Base-by-base conservation (phyloP, 2,797 vertebrate species). In the Apogon talboti region DNA sequence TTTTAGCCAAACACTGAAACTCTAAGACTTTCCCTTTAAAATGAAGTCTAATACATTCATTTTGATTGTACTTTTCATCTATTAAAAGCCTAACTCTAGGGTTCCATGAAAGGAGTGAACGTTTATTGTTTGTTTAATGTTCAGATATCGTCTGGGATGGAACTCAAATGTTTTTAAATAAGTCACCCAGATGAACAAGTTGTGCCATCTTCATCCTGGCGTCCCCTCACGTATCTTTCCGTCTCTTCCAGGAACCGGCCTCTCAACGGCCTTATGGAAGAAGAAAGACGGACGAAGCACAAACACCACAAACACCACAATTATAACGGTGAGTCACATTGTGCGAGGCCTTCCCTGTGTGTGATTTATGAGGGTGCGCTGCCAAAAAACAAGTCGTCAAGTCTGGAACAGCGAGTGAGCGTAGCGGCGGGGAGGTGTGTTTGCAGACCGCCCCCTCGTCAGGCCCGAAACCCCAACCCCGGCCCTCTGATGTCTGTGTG, bases 401-500 rank as follows among this genome's bases (percentile, higher is more conserved):
- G 91, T 92, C 88, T 92, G 89, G 89, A 91, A 76, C 72, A 56
- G 84, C 61, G 66, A 85, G 87, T 89, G 84, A 73, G 78, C 35
- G 78, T 76, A 65, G 74, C 30, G 69, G 71, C 10, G 60, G 71
- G 83, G 71, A 74, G 82, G 70, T 68, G 70, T 94, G 91, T 94
- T 94, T 94, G 91, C 91, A 83, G 79, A 93, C 79, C 74, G 47
- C 78, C 85, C 74, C 81, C 82, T 82, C 70, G 47, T 54, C 81
- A 71, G 30, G 52, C 67, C 76, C 66, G 24, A 58, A 73, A 64
- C 74, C 68, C 76, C 80, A 66, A 65, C 82, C 82, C 84, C 33
- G 4, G 66, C 83, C 85, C 87, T 94, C 92, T 93, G 94, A 94
- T 92, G 92, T 94, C 92, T 93, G 93, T 93, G 91, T 93, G 92